A percentile compares a stretch with the other conserved stretches of the same genome.
Evolutionary conservation across 2,888 invertebrate species (phyloP).

Genomic region (Myathropa florea): DNA sequence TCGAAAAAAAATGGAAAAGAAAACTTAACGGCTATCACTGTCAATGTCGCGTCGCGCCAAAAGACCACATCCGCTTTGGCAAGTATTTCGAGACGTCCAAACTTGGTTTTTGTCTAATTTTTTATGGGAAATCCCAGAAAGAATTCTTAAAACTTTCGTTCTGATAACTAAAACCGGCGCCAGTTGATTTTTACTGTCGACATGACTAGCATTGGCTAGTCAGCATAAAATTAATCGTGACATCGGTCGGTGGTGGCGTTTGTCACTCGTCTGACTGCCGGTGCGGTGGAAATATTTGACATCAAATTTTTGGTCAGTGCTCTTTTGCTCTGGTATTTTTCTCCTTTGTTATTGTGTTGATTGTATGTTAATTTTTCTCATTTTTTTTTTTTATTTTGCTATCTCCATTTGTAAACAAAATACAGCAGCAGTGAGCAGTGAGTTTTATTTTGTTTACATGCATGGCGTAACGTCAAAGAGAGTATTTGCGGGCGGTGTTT

Average conservation of each 20-base stretch:
- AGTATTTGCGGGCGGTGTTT: constrained; percentile 11
- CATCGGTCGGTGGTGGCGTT: not conserved
- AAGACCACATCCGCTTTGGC: constrained; percentile 44
- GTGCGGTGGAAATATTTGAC: not conserved
- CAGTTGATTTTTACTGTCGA: constrained; percentile 43
- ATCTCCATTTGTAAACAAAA: constrained; percentile 27
- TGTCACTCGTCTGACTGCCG: not conserved
- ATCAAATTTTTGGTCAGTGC: constrained; percentile 31
- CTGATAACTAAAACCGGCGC: constrained; percentile 36
- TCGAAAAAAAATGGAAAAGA: constrained; percentile 28
- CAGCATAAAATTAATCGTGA: constrained; percentile 24
- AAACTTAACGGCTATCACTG: not conserved
- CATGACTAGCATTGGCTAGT: constrained; percentile 16
- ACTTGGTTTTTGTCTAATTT: not conserved
- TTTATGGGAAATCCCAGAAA: constrained; percentile 37
- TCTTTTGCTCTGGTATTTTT: constrained; percentile 31
- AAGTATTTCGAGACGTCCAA: constrained; percentile 13
- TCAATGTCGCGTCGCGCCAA: not conserved
- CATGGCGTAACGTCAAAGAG: not conserved
- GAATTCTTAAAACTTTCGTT: constrained; percentile 51
- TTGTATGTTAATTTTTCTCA: constrained; percentile 11
- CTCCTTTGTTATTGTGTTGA: not conserved
- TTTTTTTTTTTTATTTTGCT: too few relatives aligned
- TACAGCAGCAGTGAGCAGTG: not conserved
- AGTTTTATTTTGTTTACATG: not conserved